These are phyloP conservation scores for Cladopsammia gracilis DNA, from an alignment of 64 coral and sea anemone species.

Conservation along the genomic window DNA sequence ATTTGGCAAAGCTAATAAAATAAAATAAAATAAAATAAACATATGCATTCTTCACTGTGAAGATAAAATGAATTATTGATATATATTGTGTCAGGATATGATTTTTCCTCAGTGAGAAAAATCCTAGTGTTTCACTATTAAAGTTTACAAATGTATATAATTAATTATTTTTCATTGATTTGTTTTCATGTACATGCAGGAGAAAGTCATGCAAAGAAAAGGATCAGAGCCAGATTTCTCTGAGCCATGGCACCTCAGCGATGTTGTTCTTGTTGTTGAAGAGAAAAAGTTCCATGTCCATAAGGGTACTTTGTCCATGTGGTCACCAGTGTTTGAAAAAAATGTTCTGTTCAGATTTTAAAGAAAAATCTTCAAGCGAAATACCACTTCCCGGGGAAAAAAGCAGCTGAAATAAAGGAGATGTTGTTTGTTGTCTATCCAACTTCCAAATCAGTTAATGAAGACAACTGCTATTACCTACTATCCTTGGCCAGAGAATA, in stretches of 20 bases:
- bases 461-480: constrained; percentile 69
- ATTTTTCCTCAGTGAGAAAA: too few relatives aligned
- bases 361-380: constrained; percentile 47
- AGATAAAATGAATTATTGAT: too few relatives aligned
- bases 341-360: constrained; percentile 70
- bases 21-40: too few relatives aligned
- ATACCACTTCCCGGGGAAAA: constrained; percentile 76
- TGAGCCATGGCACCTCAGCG: constrained; percentile 79
- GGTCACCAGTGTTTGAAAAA: constrained; percentile 86
- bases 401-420: constrained; percentile 70
- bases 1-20: too few relatives aligned
- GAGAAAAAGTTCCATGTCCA: constrained; percentile 76
- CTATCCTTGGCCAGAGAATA: constrained; percentile 76
- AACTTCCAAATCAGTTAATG: constrained; percentile 54
- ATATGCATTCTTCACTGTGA: too few relatives aligned
- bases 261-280: constrained; percentile 73
- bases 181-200: too few relatives aligned
- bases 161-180: too few relatives aligned
- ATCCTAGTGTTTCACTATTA: too few relatives aligned
- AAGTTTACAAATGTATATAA: too few relatives aligned
- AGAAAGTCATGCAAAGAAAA: constrained; percentile 64
- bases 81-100: too few relatives aligned
- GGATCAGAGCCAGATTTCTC: constrained; percentile 71
- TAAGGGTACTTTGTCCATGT: constrained; percentile 71
- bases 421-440: constrained; percentile 83